phyloP scores from a whole-genome alignment of 2,113 vertebrate species.

The Arizona elegans region DNA sequence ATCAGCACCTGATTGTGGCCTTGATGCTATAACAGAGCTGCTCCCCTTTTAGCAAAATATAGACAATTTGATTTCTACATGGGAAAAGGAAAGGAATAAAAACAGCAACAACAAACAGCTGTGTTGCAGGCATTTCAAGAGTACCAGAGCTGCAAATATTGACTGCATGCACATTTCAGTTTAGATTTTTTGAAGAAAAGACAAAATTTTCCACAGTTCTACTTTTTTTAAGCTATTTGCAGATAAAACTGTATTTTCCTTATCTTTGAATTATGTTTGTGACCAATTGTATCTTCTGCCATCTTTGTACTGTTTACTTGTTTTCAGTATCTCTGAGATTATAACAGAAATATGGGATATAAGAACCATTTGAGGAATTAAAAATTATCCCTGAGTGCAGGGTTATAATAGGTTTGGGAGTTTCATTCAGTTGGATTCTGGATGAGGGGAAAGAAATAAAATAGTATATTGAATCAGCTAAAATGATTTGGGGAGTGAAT shows the following conservation, averaged over 20 bases:
- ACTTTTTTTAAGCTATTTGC: background rate
- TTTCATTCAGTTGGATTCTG: background rate
- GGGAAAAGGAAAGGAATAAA: background rate
- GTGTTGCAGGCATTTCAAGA: background rate
- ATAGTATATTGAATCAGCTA: background rate
- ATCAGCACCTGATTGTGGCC: background rate
- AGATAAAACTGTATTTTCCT: background rate
- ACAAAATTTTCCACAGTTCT: background rate
- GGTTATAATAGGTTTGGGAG: background rate
- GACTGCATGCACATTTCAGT: background rate
- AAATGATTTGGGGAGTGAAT: background rate
- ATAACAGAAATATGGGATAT: background rate
- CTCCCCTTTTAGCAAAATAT: background rate
- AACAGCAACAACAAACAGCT: background rate
- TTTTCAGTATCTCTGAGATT: background rate
- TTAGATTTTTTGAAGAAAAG: background rate
- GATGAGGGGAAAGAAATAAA: background rate
- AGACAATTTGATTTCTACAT: background rate
- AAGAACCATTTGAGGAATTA: background rate
- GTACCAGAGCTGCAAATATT: background rate
- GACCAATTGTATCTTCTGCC: background rate
- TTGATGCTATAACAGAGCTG: background rate
- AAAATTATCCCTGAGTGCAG: background rate
- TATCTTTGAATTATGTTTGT: background rate
- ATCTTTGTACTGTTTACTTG: background rate